A percentile compares a stretch with the other conserved stretches of the same genome.
phyloP scores from a whole-genome alignment of 2,888 invertebrate genomes.

The Ennomos erosarius region DNA sequence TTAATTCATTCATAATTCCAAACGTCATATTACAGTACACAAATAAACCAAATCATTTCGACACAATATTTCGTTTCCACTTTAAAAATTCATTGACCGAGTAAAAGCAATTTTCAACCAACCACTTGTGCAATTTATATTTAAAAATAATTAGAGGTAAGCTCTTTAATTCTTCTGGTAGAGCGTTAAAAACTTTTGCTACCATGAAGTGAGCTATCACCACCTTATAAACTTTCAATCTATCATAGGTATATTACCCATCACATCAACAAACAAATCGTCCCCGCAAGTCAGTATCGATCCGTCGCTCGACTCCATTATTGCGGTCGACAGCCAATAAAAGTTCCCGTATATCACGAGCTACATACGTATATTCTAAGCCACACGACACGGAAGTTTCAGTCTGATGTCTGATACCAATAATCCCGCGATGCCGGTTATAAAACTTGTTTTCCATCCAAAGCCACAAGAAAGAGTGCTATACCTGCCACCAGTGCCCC shows the following conservation, averaged over 20 bases:
- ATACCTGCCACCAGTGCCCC: conserved; percentile 43
- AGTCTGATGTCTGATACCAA: conserved; percentile 45
- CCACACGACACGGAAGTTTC: conserved; percentile 33
- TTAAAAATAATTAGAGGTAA: no score
- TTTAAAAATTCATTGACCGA: no score
- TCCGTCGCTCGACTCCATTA: conserved; percentile 17
- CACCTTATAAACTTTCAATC: not conserved
- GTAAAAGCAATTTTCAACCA: no score
- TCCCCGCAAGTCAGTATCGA: conserved; percentile 15
- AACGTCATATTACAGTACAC: no score
- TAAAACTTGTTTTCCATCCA: conserved; percentile 50
- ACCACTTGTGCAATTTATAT: no score
- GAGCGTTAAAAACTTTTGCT: no score
- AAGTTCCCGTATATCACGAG: conserved; percentile 32
- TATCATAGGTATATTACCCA: not conserved
- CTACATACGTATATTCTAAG: conserved; percentile 8
- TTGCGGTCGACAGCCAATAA: conserved; percentile 34
- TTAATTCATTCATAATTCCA: no score
- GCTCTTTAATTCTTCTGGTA: no score
- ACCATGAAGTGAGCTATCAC: no score
- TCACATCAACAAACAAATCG: conserved; percentile 13
- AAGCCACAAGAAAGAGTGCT: conserved; percentile 48
- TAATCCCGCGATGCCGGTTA: conserved; percentile 46
- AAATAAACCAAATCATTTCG: no score
- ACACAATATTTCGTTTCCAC: no score